Evolutionary conservation across 2,888 invertebrate genomes (phyloP).

Genomic region (Horisme vitalbata): DNA sequence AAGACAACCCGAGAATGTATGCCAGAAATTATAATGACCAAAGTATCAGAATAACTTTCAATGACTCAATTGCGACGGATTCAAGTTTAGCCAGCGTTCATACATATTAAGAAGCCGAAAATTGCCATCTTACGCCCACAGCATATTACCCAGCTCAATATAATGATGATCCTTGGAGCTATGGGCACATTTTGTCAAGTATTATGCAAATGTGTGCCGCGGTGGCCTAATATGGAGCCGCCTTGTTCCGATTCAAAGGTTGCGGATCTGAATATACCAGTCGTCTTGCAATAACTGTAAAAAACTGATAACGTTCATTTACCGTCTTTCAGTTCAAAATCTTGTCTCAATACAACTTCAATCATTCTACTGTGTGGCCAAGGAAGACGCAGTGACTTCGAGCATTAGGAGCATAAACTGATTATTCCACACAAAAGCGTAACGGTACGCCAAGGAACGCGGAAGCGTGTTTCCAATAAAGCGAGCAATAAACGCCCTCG

Average conservation of each 20-base stretch:
- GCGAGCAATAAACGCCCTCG: constrained; percentile 64
- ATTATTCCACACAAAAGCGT: constrained; percentile 31
- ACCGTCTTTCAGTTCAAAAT: no score
- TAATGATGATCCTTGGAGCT: constrained; percentile 39
- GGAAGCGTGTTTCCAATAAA: constrained; percentile 73
- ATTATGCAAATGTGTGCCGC: constrained; percentile 48
- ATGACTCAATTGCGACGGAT: constrained; percentile 2
- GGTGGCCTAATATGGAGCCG: no score
- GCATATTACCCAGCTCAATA: constrained; percentile 27
- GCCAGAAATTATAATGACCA: background rate
- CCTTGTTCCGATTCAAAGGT: background rate
- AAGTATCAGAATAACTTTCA: background rate
- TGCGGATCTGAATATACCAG: no score
- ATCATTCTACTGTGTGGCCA: no score
- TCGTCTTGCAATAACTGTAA: no score
- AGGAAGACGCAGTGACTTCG: no score
- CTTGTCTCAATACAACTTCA: no score
- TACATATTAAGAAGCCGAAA: constrained; percentile 18
- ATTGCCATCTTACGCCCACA: constrained; percentile 23
- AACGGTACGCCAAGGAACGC: constrained; percentile 67
- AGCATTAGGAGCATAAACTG: background rate
- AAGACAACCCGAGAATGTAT: no score
- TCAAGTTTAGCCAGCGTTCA: constrained; percentile 7
- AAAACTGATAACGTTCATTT: no score
- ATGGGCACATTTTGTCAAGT: constrained; percentile 37